phyloP scores from a whole-genome alignment of 35 echinoderm and acorn worm genomes.

The Apostichopus californicus region DNA sequence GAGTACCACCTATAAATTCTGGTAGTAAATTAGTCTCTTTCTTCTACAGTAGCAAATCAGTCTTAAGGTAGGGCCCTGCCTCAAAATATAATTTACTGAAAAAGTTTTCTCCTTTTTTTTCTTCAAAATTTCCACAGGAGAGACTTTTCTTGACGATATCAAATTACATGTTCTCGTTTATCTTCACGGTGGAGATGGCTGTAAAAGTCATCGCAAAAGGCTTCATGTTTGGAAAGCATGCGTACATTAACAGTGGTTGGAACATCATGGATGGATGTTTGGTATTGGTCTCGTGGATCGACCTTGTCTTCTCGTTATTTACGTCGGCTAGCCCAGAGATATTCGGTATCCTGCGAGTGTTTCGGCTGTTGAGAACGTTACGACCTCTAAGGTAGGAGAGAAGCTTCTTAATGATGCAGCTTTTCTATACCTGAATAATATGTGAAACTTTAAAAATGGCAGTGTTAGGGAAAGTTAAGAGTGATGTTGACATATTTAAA shows the following conservation, averaged over 20 bases:
- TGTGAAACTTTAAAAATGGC: background rate
- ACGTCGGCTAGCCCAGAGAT: slow-evolving; percentile 89
- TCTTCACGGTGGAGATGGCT: slow-evolving; percentile 95
- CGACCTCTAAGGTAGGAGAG: slow-evolving; percentile 86
- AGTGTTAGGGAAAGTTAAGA: background rate
- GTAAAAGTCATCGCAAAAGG: slow-evolving; percentile 92
- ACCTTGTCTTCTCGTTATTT: slow-evolving; percentile 68
- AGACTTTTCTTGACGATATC: slow-evolving; percentile 76
- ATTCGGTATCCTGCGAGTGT: slow-evolving; percentile 88
- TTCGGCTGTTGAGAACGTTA: slow-evolving; percentile 86
- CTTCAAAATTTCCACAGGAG: slow-evolving; percentile 64
- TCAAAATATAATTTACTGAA: background rate
- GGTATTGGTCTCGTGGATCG: slow-evolving; percentile 85
- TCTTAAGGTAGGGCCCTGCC: too few relatives aligned
- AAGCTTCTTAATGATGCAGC: background rate
- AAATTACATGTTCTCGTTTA: slow-evolving; percentile 84
- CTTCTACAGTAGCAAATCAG: too few relatives aligned
- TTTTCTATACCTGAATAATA: background rate
- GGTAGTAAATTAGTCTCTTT: too few relatives aligned
- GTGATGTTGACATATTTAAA: background rate
- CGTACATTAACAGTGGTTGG: slow-evolving; percentile 96
- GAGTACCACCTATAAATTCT: too few relatives aligned
- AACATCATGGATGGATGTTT: slow-evolving; percentile 96
- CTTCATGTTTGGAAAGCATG: slow-evolving; percentile 89
- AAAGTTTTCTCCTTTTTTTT: background rate